Evolutionary conservation across 2,113 vertebrate genomes (phyloP).

Genomic region (Apodemus speciosus): DNA sequence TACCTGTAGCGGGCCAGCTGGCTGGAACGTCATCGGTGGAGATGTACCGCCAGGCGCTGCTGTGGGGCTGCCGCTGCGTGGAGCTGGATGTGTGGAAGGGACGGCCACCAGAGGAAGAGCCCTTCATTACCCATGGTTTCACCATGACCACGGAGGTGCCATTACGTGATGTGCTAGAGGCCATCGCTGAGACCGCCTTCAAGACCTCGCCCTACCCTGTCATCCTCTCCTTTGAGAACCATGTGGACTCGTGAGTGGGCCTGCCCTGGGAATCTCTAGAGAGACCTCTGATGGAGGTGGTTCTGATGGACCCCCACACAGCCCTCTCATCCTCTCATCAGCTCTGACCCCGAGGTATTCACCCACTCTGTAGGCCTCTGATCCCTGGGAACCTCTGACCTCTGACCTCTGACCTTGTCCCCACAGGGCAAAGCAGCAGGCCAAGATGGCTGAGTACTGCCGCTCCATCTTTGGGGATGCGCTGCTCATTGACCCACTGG

Average conservation of each 20-base stretch:
- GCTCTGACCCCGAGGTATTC: not conserved
- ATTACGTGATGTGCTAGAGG: conserved; percentile 91
- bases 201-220: conserved; percentile 92
- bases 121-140: conserved; percentile 95
- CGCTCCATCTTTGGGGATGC: conserved; percentile 93
- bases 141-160: conserved; percentile 96
- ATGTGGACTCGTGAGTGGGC: conserved; percentile 93
- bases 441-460: conserved; percentile 95
- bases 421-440: conserved; percentile 92
- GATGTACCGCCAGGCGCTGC: conserved; percentile 93
- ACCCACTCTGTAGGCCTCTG: not conserved
- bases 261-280: not conserved
- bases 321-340: not conserved
- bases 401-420: conserved; percentile 53
- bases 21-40: conserved; percentile 93
- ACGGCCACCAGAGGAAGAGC: conserved; percentile 91
- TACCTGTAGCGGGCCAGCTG: conserved; percentile 90
- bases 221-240: conserved; percentile 95
- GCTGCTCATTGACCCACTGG: conserved; percentile 91
- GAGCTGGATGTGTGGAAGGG: conserved; percentile 96
- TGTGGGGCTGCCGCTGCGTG: conserved; percentile 94
- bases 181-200: conserved; percentile 93
- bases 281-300: not conserved
- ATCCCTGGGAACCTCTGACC: not conserved
- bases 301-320: not conserved